Evolutionary conservation across 2,888 invertebrate genomes (phyloP).

Genomic region (Aspidiotus destructor): DNA sequence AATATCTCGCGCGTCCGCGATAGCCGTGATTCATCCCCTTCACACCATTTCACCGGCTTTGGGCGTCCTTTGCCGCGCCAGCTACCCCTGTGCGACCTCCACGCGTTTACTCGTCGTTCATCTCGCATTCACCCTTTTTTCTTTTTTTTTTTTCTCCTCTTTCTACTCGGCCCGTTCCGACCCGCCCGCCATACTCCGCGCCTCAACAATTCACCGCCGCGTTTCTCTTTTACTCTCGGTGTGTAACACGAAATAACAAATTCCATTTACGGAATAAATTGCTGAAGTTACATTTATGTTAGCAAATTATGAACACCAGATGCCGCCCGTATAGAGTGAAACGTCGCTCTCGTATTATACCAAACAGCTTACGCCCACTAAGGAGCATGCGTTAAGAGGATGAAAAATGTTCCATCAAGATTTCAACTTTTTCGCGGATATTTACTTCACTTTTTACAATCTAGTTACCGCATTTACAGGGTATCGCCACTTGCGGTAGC

Average conservation of each 20-base stretch:
- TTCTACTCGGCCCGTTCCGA: not conserved
- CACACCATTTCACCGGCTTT: slow-evolving; percentile 23
- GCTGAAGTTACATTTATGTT: slow-evolving; percentile 33
- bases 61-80: slow-evolving; percentile 12
- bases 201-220: slow-evolving; percentile 2
- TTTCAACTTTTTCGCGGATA: slow-evolving; percentile 14
- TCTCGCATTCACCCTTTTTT: slow-evolving; percentile 1
- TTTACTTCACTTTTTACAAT: not conserved
- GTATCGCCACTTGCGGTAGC: too few relatives aligned
- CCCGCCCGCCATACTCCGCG: not conserved
- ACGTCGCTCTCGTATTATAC: slow-evolving; percentile 23
- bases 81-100: slow-evolving; percentile 1
- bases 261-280: slow-evolving; percentile 32
- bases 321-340: slow-evolving; percentile 32
- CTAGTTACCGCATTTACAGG: too few relatives aligned
- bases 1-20: slow-evolving; percentile 30
- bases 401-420: slow-evolving; percentile 23
- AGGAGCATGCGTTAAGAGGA: slow-evolving; percentile 18
- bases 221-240: not conserved
- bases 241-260: slow-evolving; percentile 27
- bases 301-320: slow-evolving; percentile 34
- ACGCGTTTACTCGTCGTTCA: not conserved
- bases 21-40: slow-evolving; percentile 29
- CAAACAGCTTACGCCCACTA: slow-evolving; percentile 25
- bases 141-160: not conserved